Base-by-base conservation (phyloP, 2,113 vertebrate species). In the Leucopternis melanops region DNA sequence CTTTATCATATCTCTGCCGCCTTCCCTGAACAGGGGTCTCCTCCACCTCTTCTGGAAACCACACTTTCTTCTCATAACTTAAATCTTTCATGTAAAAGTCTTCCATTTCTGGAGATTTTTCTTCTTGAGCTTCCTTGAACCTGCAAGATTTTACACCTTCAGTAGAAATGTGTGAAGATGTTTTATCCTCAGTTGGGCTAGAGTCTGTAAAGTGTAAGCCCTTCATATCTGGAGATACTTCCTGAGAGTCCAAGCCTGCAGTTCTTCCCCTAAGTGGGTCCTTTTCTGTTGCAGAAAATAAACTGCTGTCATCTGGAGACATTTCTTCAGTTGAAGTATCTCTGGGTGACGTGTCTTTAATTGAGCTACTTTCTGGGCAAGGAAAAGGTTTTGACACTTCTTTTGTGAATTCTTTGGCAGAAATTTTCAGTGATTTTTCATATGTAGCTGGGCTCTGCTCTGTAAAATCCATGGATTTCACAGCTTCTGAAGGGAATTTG, bases 1-100 rank as follows among this genome's bases (percentile, higher is more conserved):
- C 99, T 92, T 99, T 98, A 74, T 98, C 97, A 2, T 99, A 99
- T 59, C 96, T 98, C 29, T 98, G 96, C 59, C 95, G 96, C 36
- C 92, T 97, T 61, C 98, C 98, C 47, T 93, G 97, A 31, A 97
- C 69, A 78, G 96, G 93, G 21, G 95, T 91, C 8, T 98, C 97
- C 16, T 98, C 98, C 22, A 98, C 94, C 47, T 98, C 98, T 45
- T 98, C 97, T 34, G 98, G 96, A 65, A 98, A 98, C 98, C 98
- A 98, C 69, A 98, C 98, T 95, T 98, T 98, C 94, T 98, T 98
- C 80, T 99, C 99, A 63, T 92, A 97, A 70, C 94, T 96, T 79
- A 98, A 54, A 20, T 98, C 98, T 58, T 95, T 97, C 85, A 97
- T 86, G 77, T 96, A 98, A 32, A 96, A n/a, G 16, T 97, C 96